phyloP scores from a whole-genome alignment of 2,797 vertebrate species.

The Acanthiza pusilla region DNA sequence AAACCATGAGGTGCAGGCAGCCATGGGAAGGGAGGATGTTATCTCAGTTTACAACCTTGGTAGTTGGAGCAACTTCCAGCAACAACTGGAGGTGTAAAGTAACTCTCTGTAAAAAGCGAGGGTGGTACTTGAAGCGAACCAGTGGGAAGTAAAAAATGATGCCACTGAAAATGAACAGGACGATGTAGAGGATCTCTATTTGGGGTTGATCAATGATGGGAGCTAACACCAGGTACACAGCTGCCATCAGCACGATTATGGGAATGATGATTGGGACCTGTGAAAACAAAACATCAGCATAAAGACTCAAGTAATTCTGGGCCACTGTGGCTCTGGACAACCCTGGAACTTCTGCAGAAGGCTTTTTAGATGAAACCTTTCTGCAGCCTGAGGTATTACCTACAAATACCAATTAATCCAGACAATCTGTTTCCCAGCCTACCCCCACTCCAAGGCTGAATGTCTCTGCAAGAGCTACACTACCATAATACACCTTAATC shows the following conservation, averaged over 20 bases:
- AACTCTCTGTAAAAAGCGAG: conserved; percentile 71
- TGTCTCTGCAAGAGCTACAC: background rate
- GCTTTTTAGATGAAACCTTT: background rate
- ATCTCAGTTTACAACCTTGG: conserved; percentile 64
- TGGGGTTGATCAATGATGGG: conserved; percentile 85
- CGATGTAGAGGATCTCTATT: conserved; percentile 83
- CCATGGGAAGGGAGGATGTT: rapidly evolving
- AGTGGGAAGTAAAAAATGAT: conserved; percentile 84
- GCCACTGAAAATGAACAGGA: conserved; percentile 83
- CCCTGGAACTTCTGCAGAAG: background rate
- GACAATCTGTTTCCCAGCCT: background rate
- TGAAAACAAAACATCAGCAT: conserved; percentile 9
- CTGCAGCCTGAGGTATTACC: background rate
- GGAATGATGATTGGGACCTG: conserved; percentile 87
- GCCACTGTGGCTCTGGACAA: background rate
- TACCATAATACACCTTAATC: background rate
- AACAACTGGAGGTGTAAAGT: conserved; percentile 86
- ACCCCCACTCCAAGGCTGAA: background rate
- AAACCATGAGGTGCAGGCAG: background rate
- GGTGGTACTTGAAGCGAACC: conserved; percentile 80
- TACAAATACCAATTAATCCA: background rate
- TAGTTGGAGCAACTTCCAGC: conserved; percentile 83
- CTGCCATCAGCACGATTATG: conserved; percentile 78
- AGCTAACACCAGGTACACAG: conserved; percentile 83
- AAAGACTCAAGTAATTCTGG: background rate